These are phyloP conservation scores for Aphaenogaster ashmeadi DNA, from an alignment of 1,140 invertebrate genomes.

Conservation along the genomic window DNA sequence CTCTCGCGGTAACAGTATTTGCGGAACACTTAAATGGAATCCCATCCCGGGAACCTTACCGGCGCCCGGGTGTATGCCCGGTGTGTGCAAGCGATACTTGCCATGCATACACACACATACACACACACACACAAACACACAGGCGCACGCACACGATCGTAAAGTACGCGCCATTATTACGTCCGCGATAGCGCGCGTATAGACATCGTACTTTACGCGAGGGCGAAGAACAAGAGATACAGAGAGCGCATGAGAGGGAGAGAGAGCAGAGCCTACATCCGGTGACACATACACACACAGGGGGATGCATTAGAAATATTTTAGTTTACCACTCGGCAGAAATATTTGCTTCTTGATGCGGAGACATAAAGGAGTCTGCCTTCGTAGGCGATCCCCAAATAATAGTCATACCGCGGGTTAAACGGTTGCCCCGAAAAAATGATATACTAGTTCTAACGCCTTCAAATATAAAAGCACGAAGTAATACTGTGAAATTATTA, in stretches of 20 bases:
- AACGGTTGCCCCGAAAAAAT: background rate
- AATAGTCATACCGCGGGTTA: background rate
- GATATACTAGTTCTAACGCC: background rate
- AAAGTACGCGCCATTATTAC: conserved; percentile 74
- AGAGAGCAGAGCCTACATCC: conserved; percentile 4
- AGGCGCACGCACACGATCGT: conserved; percentile 40
- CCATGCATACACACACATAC: background rate
- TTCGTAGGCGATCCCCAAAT: background rate
- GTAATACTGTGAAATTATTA: conserved; percentile 15
- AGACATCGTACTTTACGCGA: conserved; percentile 63
- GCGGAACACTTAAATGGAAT: conserved; percentile 78
- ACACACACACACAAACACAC: conserved; percentile 34
- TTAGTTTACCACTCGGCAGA: conserved; percentile 13
- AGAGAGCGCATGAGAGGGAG: background rate
- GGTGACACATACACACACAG: background rate
- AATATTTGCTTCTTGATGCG: background rate
- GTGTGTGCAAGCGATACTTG: conserved; percentile 64
- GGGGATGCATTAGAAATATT: background rate
- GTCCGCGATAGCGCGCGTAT: conserved; percentile 62
- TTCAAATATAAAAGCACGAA: too few species aligned
- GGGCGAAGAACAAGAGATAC: conserved; percentile 19
- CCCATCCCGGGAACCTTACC: conserved; percentile 55
- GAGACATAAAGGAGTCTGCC: background rate
- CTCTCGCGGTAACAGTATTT: conserved; percentile 77
- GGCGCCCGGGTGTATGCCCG: conserved; percentile 22